Evolutionary conservation across 1,140 invertebrate species (phyloP), one percentile per base, ranked within the genome.

Genomic region (Pseudomyrmex sp.): DNA sequence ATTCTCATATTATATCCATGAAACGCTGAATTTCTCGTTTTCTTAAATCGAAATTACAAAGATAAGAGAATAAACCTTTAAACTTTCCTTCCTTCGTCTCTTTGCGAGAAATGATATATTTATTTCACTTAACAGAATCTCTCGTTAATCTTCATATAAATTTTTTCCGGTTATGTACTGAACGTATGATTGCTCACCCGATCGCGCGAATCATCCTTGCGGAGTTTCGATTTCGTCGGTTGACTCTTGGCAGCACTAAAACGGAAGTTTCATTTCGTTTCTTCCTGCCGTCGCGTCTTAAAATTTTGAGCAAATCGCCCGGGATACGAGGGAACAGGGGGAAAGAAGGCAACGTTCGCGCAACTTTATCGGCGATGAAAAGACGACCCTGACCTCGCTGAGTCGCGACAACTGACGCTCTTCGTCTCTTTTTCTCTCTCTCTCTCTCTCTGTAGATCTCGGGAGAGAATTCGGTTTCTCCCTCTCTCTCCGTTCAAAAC

Each of bases 371-470:
- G 69, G 44, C 65, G 82, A 84, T 58, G 76, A 88, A 88, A 88
- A 82, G 76, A 13, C 73, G 82, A 84, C 87, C 86, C 86, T 87
- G 87, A 88, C 87, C 87, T 88, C 85, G 72, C 77, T 35, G 52
- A 63, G 63, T 15, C 23, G 54, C 70, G 76, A 70, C 76, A 79
- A 79, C 76, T 54, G 79, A 85, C 68, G 68, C 72, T 87, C 65
- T 63, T 69, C 73, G 50, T 35, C 35, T 35, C 4, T 35, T 35
- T 35, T 35, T 35, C 63, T 68, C 35, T 20, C 56, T 18, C 18
- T 18, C 35, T 35, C 35, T 35, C 35, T 66, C 56, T 59, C 75
- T 46, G 69, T 66, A 48, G n/a, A 76, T 65, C 85, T 50, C 72
- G 4, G 12, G 56, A 74, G 66, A 35, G 35, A 35, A 88, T 82